Evolutionary conservation across 2,797 vertebrate genomes (phyloP).

Genomic region (Molossus alvarezi): DNA sequence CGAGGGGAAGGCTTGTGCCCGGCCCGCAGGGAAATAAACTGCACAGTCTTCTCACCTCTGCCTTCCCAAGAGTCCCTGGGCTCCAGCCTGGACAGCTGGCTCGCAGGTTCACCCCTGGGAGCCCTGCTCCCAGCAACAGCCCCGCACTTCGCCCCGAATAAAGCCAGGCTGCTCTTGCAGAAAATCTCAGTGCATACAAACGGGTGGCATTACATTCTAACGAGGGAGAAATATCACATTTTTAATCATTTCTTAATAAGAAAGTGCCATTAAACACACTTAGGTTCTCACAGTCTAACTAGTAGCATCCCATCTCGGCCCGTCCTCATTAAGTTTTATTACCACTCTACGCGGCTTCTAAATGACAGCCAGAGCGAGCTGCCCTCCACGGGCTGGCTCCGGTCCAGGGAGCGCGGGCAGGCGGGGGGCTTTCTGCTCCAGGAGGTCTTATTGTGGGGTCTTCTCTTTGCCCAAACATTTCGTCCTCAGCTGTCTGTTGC

Average conservation of each 20-base stretch:
- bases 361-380: not conserved
- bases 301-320: conserved; percentile 39
- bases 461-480: not conserved
- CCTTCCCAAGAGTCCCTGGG: conserved; percentile 60
- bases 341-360: not conserved
- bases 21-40: conserved; percentile 60
- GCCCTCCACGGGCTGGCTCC: no score
- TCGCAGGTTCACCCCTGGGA: not conserved
- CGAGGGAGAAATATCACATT: conserved; percentile 51
- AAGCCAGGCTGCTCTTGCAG: conserved; percentile 37
- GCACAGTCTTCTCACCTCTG: conserved; percentile 51
- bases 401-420: not conserved
- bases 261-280: conserved; percentile 66
- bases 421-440: not conserved
- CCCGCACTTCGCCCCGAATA: not conserved
- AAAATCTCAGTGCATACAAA: conserved; percentile 59
- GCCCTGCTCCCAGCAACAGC: not conserved
- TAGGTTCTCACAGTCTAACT: conserved; percentile 72
- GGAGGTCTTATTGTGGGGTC: not conserved
- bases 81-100: not conserved
- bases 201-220: not conserved
- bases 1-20: not conserved
- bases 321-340: conserved; percentile 73
- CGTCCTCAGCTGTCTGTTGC: not conserved
- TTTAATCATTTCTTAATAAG: conserved; percentile 75